phyloP scores from a whole-genome alignment of 2,888 invertebrate genomes.

The Drosophila infuscata region DNA sequence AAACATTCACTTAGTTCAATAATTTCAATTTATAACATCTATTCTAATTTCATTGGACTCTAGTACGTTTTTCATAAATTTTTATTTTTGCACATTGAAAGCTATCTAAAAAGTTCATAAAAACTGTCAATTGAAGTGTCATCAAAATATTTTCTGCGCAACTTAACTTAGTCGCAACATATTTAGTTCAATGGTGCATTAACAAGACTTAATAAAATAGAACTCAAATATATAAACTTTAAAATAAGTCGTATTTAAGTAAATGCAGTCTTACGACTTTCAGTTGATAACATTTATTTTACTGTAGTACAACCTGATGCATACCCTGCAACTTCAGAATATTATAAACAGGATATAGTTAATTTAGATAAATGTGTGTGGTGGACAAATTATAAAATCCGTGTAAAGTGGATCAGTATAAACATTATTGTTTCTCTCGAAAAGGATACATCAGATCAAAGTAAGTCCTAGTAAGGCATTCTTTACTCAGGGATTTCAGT shows the following conservation, averaged over 20 bases:
- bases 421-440: background rate
- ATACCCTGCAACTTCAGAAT: background rate
- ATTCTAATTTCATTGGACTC: background rate
- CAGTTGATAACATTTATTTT: background rate
- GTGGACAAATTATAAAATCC: background rate
- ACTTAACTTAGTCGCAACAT: background rate
- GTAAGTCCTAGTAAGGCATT: background rate
- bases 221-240: background rate
- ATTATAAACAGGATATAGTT: background rate
- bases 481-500: background rate
- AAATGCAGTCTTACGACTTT: background rate
- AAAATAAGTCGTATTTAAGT: background rate
- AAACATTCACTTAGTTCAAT: background rate
- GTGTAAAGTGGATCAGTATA: background rate
- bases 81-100: background rate
- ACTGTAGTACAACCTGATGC: background rate
- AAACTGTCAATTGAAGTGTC: background rate
- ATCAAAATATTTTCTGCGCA: background rate
- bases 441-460: background rate
- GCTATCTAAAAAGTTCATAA: background rate
- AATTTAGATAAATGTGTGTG: background rate
- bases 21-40: background rate
- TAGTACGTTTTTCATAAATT: background rate
- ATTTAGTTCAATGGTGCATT: background rate
- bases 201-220: background rate